These are phyloP conservation scores for Emydocephalus ijimae DNA, from an alignment of 2,113 vertebrate genomes.

Conservation along the genomic window DNA sequence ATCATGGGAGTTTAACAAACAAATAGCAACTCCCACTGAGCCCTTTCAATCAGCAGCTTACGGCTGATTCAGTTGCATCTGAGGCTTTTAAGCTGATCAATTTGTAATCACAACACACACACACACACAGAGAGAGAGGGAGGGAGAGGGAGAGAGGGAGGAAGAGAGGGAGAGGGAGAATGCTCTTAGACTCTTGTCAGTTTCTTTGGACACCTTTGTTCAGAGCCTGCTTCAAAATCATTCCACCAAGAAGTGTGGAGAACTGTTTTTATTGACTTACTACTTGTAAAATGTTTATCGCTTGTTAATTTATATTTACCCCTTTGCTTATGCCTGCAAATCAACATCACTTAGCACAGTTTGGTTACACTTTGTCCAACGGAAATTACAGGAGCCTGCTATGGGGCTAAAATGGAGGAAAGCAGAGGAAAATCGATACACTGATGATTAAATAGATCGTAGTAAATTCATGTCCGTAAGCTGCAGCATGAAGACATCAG, in stretches of 20 bases:
- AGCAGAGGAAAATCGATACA: conserved; percentile 86
- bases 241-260: conserved; percentile 72
- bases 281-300: conserved; percentile 87
- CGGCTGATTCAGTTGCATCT: conserved; percentile 85
- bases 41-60: conserved; percentile 81
- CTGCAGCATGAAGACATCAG: conserved; percentile 80
- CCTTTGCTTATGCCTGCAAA: conserved; percentile 85
- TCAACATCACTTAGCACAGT: conserved; percentile 87
- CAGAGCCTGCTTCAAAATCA: conserved; percentile 77
- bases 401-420: conserved; percentile 84
- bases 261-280: conserved; percentile 84
- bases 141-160: not conserved
- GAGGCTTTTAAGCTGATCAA: conserved; percentile 89
- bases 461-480: conserved; percentile 88
- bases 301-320: conserved; percentile 89
- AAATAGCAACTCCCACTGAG: conserved; percentile 89
- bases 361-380: conserved; percentile 84
- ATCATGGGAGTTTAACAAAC: conserved; percentile 96
- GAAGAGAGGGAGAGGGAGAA: conserved; percentile 43
- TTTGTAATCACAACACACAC: conserved; percentile 80
- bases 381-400: conserved; percentile 82
- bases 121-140: not conserved
- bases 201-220: conserved; percentile 81
- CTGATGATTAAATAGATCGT: conserved; percentile 91
- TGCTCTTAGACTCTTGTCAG: conserved; percentile 80